phyloP scores from a whole-genome alignment of 2,797 vertebrate genomes.

The Tragelaphus oryx region DNA sequence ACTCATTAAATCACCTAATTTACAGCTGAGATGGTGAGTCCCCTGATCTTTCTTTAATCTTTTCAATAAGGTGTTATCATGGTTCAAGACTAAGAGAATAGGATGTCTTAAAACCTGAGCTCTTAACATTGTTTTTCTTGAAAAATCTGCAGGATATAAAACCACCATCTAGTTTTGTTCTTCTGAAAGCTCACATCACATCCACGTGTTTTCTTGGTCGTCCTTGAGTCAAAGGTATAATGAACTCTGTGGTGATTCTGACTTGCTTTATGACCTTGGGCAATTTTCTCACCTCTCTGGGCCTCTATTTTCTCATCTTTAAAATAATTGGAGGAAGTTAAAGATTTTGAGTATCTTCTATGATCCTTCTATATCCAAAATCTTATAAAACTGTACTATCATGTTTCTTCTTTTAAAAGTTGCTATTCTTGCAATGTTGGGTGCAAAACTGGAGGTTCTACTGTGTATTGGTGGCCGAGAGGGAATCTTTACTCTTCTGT shows the following conservation, averaged over 20 bases:
- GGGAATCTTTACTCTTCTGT: not conserved
- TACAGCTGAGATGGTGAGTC: not conserved
- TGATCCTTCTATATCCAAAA: not conserved
- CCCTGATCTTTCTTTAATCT: not conserved
- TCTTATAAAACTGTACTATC: not conserved
- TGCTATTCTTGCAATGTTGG: not conserved
- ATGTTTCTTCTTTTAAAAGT: constrained; percentile 14
- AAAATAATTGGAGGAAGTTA: not conserved
- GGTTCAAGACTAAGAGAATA: not conserved
- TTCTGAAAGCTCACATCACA: not conserved
- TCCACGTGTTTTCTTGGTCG: not conserved
- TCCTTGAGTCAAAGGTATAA: not conserved
- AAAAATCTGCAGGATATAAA: not conserved
- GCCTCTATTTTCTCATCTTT: not conserved
- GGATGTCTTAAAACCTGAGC: not conserved
- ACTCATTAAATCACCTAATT: not conserved
- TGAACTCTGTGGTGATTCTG: not conserved
- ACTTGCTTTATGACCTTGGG: not conserved
- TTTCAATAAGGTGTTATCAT: not conserved
- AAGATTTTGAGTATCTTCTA: not conserved
- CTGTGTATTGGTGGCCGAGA: not conserved
- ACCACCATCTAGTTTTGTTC: not conserved
- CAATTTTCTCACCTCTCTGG: not conserved
- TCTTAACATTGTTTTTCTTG: not conserved
- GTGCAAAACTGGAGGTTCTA: not conserved